Evolutionary conservation across 2,113 vertebrate species (phyloP), one percentile per base, ranked within the genome.

Genomic region (Gasterosteus nipponicus): DNA sequence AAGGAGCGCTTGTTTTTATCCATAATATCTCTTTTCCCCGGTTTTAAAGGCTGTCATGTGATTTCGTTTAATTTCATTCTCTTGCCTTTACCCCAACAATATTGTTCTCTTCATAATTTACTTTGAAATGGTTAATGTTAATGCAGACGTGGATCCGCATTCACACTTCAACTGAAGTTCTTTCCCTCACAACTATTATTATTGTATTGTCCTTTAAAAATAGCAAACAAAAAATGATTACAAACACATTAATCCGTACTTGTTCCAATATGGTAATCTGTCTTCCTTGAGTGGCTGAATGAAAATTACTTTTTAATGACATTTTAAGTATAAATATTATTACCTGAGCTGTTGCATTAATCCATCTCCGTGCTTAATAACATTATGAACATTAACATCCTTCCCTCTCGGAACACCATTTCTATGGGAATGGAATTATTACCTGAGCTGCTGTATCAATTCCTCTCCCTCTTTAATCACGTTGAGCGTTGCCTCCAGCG

Each of bases 381-480:
- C 41, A 49, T 56, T 60, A 41, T 71, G 18, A 66, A 67, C 69
- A 74, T 56, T 59, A 38, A 26, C 33, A 54, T 65, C 18, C 38
- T 71, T 53, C 68, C 39, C 9, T 35, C 46, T 59, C 19, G 7
- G 7, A 29, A 56, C 0, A 1, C 11, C 7, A 7, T 39, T 39
- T 53, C 49, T n/a, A 46, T 18, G 10, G 3, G 8, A 57, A 29
- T 42, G 7, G 15, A 1, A 29, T 1, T 14, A 88, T 92, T 91
- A 99, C 98, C 98, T 96, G 94, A 99, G 97, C 91, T 99, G 98
- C 81, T 99, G 97, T 58, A 99, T 99, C 65, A 99, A 92, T 79
- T 98, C 98, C 91, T 99, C 98, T 41, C 98, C 98, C 90, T 99
- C 98, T 89, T 99, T 98, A 85, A 99, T 99, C 87, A 99, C 97